These are phyloP conservation scores for Plectropomus leopardus DNA, from an alignment of 2,113 vertebrate species.

Conservation along the genomic window DNA sequence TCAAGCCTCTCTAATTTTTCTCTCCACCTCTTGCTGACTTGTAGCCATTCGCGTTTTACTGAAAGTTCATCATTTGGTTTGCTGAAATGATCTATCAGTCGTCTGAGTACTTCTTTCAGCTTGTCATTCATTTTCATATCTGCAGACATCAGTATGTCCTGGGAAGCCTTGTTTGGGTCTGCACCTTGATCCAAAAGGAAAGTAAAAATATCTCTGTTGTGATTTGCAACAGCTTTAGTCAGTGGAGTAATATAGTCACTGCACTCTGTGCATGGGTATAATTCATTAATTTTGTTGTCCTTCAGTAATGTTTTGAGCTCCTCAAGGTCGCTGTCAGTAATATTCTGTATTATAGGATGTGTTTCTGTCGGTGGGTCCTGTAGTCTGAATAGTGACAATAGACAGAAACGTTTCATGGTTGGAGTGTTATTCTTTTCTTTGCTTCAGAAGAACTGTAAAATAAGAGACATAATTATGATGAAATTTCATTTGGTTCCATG, in stretches of 20 bases:
- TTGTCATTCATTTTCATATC: conserved; percentile 49
- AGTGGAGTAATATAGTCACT: conserved; percentile 52
- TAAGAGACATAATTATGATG: neutral
- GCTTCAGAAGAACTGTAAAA: conserved; percentile 29
- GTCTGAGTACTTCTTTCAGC: conserved; percentile 63
- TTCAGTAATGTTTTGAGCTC: conserved; percentile 20
- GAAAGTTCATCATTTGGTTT: neutral
- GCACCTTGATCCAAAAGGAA: conserved; percentile 28
- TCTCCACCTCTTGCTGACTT: conserved; percentile 54
- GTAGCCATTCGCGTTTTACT: neutral
- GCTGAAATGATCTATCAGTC: conserved; percentile 32
- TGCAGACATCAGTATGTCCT: conserved; percentile 52
- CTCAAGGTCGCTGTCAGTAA: conserved; percentile 23
- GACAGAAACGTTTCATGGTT: too few species aligned
- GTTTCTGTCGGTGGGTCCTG: neutral
- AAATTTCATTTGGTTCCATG: neutral
- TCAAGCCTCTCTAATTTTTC: conserved; percentile 28
- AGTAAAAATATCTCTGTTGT: conserved; percentile 26
- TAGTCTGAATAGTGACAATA: accelerated
- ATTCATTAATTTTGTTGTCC: conserved; percentile 17
- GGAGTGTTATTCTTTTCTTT: neutral
- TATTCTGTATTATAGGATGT: conserved; percentile 58
- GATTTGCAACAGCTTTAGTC: conserved; percentile 62
- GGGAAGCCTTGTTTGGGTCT: conserved; percentile 47
- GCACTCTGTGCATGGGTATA: conserved; percentile 21